Base-by-base conservation (phyloP, 64 coral and sea anemone species). In the Stichodactyla mertensii region DNA sequence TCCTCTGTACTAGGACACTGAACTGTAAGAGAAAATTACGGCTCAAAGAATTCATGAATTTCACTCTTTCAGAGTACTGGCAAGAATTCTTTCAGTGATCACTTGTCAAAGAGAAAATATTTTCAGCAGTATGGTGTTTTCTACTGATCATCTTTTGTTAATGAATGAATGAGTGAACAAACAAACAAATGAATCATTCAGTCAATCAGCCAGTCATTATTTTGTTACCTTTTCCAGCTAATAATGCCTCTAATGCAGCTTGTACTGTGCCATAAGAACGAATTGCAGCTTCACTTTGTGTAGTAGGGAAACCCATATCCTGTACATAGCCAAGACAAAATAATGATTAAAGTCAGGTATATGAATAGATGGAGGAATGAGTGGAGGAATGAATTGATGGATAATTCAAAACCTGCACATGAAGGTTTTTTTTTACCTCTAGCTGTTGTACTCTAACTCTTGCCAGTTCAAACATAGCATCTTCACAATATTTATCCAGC, bases 391-490 rank as follows among this genome's bases (percentile, higher is more conserved):
- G 60, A 5, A 62, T 62, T 0, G 20, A 62, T 62, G 60, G 60
- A 62, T 13, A 62, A 16, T 13, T 5, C 14, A 62, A 16, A 62
- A 62, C 14, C 14, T 11, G 60, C 16, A 64, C 6, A 64, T 18
- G 6, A 59, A 66, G 19, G n/a, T n/a, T n/a, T 66, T 20, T 66
- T n/a, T 27, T 10, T 89, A 99, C 97, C 93, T 99, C 90, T 71
- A 99, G 52, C 59, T 99, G 97, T 28, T 99, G 93, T 13, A 99
- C 97, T 90, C 97, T 59, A n/a, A 95, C 93, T 78, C 93, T 89
- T 31, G 97, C 93, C 82, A 99, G 62, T 82, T 99, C 97, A 92
- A 95, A 99, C 91, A 95, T 99, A 7, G 97, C 97, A 88, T 99
- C 97, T 77, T 99, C 97, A 83, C 97, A 99, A 80, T 99, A 86